These are phyloP conservation scores for Gorilla gorilla DNA, from an alignment of 2,113 vertebrate genomes.

Conservation along the genomic window DNA sequence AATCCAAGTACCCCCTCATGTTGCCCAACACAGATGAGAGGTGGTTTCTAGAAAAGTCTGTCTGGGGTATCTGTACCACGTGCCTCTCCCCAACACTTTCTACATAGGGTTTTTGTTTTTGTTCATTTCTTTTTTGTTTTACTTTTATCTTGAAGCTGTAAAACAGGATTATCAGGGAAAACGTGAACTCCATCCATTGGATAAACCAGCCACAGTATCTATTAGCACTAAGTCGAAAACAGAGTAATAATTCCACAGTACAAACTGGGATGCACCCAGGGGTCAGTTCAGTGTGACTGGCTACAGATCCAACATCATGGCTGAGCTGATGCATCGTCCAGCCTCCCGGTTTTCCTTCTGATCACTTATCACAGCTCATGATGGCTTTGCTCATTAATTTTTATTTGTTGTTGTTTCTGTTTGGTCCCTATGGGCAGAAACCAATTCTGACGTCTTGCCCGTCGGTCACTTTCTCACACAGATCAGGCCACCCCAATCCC, in stretches of 20 bases:
- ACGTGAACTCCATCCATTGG: neutral
- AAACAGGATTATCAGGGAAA: neutral
- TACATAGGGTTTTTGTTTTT: neutral
- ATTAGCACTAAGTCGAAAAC: neutral
- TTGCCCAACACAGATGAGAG: neutral
- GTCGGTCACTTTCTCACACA: no score
- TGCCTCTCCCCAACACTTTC: neutral
- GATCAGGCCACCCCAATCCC: no score
- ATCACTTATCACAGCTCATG: fast-evolving
- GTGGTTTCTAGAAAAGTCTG: neutral
- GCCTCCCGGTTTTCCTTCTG: fast-evolving
- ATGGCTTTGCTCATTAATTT: neutral
- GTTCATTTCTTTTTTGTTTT: neutral
- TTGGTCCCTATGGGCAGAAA: fast-evolving
- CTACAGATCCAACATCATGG: fast-evolving
- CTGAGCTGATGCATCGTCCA: neutral
- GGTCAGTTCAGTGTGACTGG: fast-evolving
- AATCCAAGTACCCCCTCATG: fast-evolving
- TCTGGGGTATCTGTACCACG: neutral
- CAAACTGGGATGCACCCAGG: fast-evolving
- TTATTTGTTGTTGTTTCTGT: neutral
- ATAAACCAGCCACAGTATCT: no score
- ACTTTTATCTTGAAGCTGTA: no score
- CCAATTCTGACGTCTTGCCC: fast-evolving
- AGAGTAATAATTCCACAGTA: fast-evolving